A percentile compares a stretch with the other conserved stretches of the same genome.
Conservation (phyloP, 2,888 invertebrate species). For the Acanthosoma haemorrhoidale region DNA sequence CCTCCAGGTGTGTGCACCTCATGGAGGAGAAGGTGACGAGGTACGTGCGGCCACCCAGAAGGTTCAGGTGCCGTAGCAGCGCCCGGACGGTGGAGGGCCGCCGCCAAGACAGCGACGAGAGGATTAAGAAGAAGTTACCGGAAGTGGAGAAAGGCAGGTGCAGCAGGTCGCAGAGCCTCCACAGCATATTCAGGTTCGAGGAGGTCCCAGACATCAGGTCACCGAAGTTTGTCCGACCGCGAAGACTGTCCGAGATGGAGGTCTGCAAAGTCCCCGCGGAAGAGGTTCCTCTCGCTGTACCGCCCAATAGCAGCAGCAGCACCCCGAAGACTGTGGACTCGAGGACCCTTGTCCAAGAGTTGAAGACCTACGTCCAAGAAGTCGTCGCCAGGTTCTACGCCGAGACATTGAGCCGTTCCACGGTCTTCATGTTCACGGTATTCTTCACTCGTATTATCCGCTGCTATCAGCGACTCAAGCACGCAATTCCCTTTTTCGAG, state of each 20-base stretch:
- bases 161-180: neutral
- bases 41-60: neutral
- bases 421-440: neutral
- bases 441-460: no score
- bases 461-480: no score
- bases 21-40: neutral
- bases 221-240: neutral
- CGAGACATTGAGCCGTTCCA: neutral
- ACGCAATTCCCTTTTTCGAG: no score
- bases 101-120: neutral
- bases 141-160: neutral
- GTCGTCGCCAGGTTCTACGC: neutral
- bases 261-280: no score
- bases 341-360: no score
- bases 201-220: neutral
- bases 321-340: no score
- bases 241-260: neutral
- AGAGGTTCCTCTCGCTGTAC: no score
- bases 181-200: neutral
- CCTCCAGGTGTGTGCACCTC: neutral
- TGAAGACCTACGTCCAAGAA: neutral
- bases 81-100: neutral
- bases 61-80: neutral
- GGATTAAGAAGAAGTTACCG: neutral
- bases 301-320: no score